These are phyloP conservation scores for Podarcis lilfordi DNA, from an alignment of 2,797 vertebrate species.

Conservation along the genomic window DNA sequence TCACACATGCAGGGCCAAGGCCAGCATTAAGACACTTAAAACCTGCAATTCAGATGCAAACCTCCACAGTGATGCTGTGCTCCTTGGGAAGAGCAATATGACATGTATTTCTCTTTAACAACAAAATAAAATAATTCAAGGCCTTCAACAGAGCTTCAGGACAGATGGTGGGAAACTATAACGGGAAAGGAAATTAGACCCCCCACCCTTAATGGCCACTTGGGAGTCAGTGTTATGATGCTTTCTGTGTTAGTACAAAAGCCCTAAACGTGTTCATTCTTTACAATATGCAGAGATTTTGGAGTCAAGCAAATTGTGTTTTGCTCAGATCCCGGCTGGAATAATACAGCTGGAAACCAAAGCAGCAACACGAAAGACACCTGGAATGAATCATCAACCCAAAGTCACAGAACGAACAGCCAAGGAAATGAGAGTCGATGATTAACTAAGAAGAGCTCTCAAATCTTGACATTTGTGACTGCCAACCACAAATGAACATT, in stretches of 20 bases:
- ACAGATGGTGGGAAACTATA: not conserved
- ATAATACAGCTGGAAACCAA: constrained; percentile 6
- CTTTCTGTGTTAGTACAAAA: not conserved
- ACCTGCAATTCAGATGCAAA: not conserved
- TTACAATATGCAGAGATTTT: not conserved
- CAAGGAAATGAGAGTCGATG: not conserved
- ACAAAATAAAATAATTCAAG: not conserved
- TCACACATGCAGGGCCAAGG: not conserved
- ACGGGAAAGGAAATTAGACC: not conserved
- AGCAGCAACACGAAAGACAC: constrained; percentile 19
- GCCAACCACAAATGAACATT: constrained; percentile 27
- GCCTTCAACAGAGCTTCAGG: not conserved
- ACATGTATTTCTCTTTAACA: constrained; percentile 10
- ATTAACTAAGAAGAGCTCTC: not conserved
- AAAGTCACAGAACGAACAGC: constrained; percentile 10
- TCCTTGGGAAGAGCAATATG: not conserved
- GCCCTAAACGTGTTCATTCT: constrained; percentile 15
- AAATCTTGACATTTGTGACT: constrained; percentile 19
- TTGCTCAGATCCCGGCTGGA: constrained; percentile 1
- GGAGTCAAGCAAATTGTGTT: not conserved
- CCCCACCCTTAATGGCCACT: not conserved
- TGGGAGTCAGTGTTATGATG: not conserved
- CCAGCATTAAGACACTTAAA: not conserved
- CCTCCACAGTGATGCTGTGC: not conserved
- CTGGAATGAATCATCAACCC: not conserved